Conservation (phyloP, 2,113 vertebrate genomes). For the Myotis brandtii region DNA sequence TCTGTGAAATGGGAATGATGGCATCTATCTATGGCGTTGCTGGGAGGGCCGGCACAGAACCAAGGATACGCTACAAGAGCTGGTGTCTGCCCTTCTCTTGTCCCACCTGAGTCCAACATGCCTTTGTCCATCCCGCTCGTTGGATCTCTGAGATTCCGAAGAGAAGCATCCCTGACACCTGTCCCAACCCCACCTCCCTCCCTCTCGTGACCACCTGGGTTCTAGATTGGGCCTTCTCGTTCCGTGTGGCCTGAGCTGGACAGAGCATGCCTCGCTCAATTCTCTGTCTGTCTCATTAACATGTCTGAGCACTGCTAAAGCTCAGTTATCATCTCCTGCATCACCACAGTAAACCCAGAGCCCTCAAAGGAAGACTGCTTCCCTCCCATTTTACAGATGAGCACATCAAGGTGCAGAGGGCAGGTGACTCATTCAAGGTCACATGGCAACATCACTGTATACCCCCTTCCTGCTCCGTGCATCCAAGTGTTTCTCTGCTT, state of each 20-base stretch:
- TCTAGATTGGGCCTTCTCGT: neutral
- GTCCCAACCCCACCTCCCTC: neutral
- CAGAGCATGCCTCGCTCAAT: neutral
- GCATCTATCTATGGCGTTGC: fast-evolving
- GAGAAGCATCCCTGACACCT: neutral
- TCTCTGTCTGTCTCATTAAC: neutral
- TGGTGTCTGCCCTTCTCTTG: neutral
- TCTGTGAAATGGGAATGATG: neutral
- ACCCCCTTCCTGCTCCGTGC: neutral
- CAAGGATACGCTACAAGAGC: neutral
- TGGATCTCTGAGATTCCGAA: neutral
- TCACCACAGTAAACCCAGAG: neutral
- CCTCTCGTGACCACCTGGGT: neutral
- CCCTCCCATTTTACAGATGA: neutral
- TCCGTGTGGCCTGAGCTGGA: neutral
- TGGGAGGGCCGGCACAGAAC: neutral
- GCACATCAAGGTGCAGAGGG: neutral
- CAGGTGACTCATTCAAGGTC: neutral
- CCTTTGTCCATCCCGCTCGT: neutral
- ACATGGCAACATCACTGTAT: fast-evolving
- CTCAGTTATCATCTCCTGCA: too few relatives aligned
- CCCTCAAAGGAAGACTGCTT: neutral
- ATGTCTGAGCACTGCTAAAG: neutral
- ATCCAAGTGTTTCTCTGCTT: neutral
- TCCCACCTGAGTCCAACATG: neutral